Evolutionary conservation across 1,140 invertebrate species (phyloP), one percentile per base, ranked within the genome.

Genomic region (Leptonema lineaticorne): DNA sequence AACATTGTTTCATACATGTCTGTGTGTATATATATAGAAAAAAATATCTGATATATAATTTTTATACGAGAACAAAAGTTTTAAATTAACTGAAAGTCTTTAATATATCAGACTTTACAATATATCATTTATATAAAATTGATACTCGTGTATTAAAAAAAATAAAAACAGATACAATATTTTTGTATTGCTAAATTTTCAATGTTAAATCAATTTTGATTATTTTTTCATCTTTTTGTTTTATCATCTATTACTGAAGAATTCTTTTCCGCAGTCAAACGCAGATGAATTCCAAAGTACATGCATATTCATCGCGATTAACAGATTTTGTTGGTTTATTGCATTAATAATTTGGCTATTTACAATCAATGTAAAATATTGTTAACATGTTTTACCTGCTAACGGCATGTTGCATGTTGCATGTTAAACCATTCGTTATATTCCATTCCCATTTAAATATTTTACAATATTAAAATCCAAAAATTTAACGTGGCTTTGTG

Each of bases 401-500:
- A 59, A 68, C 59, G 3, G 67, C 67, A 68, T 26, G 67, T 28
- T 41, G 67, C 67, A 68, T 68, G 67, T 41, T 67, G 53, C 65
- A 57, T 30, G 56, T 37, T 28, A 8, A 18, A 0, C 58, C 46
- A 22, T 57, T 58, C 67, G 27, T 24, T 22, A 26, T 20, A 20
- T 53, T n/a, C 48, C 48, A 1, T 11, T 53, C 48, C 48, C 18
- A 53, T 9, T 22, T 20, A 18, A 53, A n/a, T 2, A 26, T 53
- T 53, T 53, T 20, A 18, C 20, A 20, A 53, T 53, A 1, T 11
- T n/a, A n/a, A n/a, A n/a, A n/a, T n/a, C n/a, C n/a, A n/a, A n/a
- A n/a, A n/a, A n/a, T n/a, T n/a, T 26, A 53, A 48, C 5, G 16
- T 20, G 48, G 16, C 16, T 20, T 18, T 11, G n/a, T 41, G 37